These are phyloP conservation scores for Scaptomyza hsui DNA, from an alignment of 1,140 invertebrate genomes.

Conservation along the genomic window DNA sequence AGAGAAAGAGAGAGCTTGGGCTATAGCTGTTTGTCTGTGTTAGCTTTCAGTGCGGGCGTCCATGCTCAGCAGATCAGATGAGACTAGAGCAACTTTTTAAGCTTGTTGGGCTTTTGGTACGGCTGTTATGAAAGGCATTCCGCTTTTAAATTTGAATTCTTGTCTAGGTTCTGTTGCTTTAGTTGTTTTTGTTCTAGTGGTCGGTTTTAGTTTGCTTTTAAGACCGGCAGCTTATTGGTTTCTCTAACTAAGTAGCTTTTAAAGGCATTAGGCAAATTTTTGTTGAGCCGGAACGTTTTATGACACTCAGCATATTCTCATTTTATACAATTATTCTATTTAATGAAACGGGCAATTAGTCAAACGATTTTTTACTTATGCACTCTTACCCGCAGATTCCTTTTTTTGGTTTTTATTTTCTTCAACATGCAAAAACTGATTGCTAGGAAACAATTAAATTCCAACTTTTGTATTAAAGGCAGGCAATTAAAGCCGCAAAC, in stretches of 20 bases:
- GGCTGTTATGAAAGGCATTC: conserved; percentile 33
- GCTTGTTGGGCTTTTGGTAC: conserved; percentile 28
- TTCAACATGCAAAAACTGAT: conserved; percentile 32
- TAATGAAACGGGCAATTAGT: conserved; percentile 52
- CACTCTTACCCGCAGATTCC: conserved; percentile 30
- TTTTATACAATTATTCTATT: too few species aligned
- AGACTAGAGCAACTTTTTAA: not conserved
- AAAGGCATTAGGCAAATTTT: conserved; percentile 19
- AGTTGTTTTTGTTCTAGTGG: not conserved
- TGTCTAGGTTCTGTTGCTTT: conserved; percentile 1
- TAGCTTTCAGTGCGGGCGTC: conserved; percentile 48
- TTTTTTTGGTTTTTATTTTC: conserved; percentile 25
- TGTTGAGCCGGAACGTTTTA: conserved; percentile 2
- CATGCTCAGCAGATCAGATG: conserved; percentile 32
- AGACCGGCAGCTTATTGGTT: conserved; percentile 60
- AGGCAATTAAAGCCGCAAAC: conserved; percentile 35
- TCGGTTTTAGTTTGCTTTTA: conserved; percentile 23
- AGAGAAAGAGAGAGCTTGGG: conserved; percentile 10
- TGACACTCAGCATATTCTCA: conserved; percentile 8
- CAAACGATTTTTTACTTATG: conserved; percentile 20
- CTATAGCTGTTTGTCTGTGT: conserved; percentile 6
- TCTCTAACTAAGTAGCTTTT: conserved; percentile 8
- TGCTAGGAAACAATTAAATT: conserved; percentile 44
- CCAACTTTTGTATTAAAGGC: conserved; percentile 39
- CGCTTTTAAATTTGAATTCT: conserved; percentile 38